Percentiles rank a stretch among this genome's conserved stretches.
phyloP scores from a whole-genome alignment of 2,888 invertebrate species.

The Ornithoptera alexandrae region DNA sequence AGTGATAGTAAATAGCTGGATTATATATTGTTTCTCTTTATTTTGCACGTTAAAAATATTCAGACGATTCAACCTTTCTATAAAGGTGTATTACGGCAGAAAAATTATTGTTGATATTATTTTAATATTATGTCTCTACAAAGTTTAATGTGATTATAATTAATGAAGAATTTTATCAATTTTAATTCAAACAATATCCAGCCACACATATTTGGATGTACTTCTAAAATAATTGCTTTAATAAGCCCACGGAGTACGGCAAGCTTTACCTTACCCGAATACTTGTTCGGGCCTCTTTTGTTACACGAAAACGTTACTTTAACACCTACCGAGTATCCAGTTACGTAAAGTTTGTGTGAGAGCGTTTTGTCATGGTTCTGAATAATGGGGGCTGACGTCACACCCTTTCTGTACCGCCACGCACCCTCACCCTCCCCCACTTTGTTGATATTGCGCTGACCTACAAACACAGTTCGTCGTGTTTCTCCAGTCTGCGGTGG shows the following conservation, averaged over 20 bases:
- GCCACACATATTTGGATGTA: neutral
- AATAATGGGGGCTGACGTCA: conserved; percentile 39
- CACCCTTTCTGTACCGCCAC: conserved; percentile 43
- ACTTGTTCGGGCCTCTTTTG: conserved; percentile 9
- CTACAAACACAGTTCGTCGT: conserved; percentile 68
- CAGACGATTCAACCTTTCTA: too few species aligned
- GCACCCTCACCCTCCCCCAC: conserved; percentile 39
- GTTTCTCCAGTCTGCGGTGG: conserved; percentile 31
- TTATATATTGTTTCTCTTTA: too few species aligned
- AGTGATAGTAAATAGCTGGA: too few species aligned
- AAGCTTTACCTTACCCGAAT: neutral
- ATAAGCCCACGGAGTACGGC: neutral
- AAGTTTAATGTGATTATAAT: too few species aligned
- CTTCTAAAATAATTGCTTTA: neutral
- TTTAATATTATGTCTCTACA: too few species aligned
- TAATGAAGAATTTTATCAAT: neutral
- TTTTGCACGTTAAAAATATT: too few species aligned
- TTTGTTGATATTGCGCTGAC: conserved; percentile 71
- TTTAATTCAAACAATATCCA: too few species aligned
- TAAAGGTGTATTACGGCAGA: too few species aligned
- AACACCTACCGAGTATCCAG: conserved; percentile 21
- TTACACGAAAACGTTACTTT: conserved; percentile 17
- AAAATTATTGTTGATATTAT: too few species aligned
- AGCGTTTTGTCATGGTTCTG: conserved; percentile 37
- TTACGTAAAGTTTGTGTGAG: conserved; percentile 36